Conservation (phyloP, 2,888 invertebrate species). For the Biston stratarius region DNA sequence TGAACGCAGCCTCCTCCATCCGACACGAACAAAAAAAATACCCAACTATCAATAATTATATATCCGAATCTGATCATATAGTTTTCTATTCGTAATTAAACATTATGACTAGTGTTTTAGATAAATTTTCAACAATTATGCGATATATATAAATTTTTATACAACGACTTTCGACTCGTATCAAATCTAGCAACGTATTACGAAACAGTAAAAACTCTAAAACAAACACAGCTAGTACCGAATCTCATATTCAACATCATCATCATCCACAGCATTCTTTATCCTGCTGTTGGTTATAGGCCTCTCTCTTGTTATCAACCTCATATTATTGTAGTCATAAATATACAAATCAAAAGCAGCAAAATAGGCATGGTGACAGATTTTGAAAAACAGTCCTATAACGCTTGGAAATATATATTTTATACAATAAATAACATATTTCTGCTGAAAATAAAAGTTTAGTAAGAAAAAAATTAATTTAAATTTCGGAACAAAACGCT, state of each 20-base stretch:
- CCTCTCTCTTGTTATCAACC: too few species aligned
- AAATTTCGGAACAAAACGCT: too few species aligned
- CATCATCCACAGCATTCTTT: not conserved
- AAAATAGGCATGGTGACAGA: not conserved
- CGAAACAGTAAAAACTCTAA: constrained; percentile 54
- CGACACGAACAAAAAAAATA: constrained; percentile 49
- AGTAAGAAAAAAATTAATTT: too few species aligned
- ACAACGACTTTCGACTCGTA: constrained; percentile 55
- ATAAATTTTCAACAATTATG: constrained; percentile 66
- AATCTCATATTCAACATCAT: constrained; percentile 5
- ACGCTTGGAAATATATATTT: too few species aligned
- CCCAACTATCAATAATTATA: constrained; percentile 45
- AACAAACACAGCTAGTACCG: constrained; percentile 52
- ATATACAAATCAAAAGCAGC: not conserved
- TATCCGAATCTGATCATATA: constrained; percentile 42
- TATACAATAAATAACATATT: too few species aligned
- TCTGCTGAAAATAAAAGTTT: too few species aligned
- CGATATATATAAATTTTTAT: constrained; percentile 58
- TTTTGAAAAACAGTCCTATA: too few species aligned
- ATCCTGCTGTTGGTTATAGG: too few species aligned
- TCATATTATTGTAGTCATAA: too few species aligned
- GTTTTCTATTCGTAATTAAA: constrained; percentile 55
- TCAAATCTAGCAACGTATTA: constrained; percentile 57
- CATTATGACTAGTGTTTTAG: constrained; percentile 63
- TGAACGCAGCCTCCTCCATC: constrained; percentile 44